Conservation (phyloP, 2,113 vertebrate species). For the Misgurnus anguillicaudatus region DNA sequence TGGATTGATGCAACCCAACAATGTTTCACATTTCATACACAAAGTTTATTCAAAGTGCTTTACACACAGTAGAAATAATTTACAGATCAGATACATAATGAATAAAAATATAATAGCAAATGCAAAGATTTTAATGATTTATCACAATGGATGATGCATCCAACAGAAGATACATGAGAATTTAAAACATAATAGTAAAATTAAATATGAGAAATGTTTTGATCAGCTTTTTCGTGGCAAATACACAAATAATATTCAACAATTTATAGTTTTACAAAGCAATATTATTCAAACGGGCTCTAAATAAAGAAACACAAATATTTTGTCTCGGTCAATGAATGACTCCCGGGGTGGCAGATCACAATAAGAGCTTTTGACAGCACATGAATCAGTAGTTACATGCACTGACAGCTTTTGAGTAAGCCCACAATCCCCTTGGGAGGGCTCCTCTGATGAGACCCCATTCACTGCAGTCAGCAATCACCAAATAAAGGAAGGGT, state of each 20-base stretch:
- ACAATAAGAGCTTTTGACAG: conserved; percentile 77
- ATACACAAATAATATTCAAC: neutral
- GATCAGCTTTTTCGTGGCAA: neutral
- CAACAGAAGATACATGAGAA: too few species aligned
- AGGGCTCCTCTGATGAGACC: conserved; percentile 67
- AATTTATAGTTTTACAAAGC: too few species aligned
- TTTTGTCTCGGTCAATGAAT: conserved; percentile 59
- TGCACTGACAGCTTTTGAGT: conserved; percentile 73
- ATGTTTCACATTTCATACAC: too few species aligned
- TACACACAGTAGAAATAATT: too few species aligned
- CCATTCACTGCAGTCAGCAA: conserved; percentile 69
- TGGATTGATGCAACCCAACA: too few species aligned
- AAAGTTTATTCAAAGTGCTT: too few species aligned
- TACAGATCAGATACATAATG: too few species aligned
- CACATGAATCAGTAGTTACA: conserved; percentile 79
- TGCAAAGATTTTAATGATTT: too few species aligned
- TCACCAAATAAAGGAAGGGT: conserved; percentile 72
- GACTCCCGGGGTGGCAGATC: conserved; percentile 62
- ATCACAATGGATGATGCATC: neutral
- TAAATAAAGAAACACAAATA: conserved; percentile 57
- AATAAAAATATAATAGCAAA: too few species aligned
- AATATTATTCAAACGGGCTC: conserved; percentile 22
- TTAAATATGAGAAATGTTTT: neutral
- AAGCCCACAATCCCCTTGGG: conserved; percentile 61
- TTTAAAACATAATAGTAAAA: too few species aligned